Percentiles rank a stretch among this genome's conserved stretches.
These are phyloP conservation scores for Pseudomyrmex pallidus DNA, from an alignment of 1,140 invertebrate genomes.

Conservation along the genomic window DNA sequence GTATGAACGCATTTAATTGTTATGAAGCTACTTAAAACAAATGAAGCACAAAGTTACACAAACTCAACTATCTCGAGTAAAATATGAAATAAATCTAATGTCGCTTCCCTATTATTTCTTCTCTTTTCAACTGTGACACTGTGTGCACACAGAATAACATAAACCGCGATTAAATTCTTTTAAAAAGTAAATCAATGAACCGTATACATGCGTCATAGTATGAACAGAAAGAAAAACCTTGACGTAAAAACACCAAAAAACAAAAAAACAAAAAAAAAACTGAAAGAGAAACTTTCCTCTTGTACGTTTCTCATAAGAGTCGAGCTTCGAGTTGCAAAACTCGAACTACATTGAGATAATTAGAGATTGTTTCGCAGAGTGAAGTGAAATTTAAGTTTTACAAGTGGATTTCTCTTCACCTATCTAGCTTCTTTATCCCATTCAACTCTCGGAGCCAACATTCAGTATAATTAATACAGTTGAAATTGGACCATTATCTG, in stretches of 20 bases:
- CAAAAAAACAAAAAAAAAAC: too few species aligned
- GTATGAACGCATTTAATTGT: slow-evolving; percentile 30
- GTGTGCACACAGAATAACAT: background rate
- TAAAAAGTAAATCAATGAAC: slow-evolving; percentile 12
- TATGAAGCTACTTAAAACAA: slow-evolving; percentile 39
- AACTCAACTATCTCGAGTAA: slow-evolving; percentile 1
- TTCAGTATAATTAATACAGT: background rate
- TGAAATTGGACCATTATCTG: background rate
- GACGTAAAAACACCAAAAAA: slow-evolving; percentile 1
- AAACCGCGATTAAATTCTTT: slow-evolving; percentile 47
- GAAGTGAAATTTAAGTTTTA: slow-evolving; percentile 59
- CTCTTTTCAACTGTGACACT: background rate
- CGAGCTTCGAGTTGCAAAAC: slow-evolving; percentile 52
- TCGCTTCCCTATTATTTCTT: slow-evolving; percentile 10
- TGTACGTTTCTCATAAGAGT: slow-evolving; percentile 57
- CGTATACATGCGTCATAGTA: background rate
- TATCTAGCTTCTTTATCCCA: slow-evolving; percentile 26
- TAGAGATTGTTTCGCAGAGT: slow-evolving; percentile 65
- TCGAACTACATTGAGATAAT: slow-evolving; percentile 62
- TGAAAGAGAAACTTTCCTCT: slow-evolving; percentile 19
- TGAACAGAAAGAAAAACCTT: background rate
- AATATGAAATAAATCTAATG: slow-evolving; percentile 25
- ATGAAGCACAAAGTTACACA: slow-evolving; percentile 15
- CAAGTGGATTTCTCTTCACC: slow-evolving; percentile 46
- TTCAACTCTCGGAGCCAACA: slow-evolving; percentile 1